Evolutionary conservation across 2,888 invertebrate genomes (phyloP).

Genomic region (Thysanoteuthis rhombus): DNA sequence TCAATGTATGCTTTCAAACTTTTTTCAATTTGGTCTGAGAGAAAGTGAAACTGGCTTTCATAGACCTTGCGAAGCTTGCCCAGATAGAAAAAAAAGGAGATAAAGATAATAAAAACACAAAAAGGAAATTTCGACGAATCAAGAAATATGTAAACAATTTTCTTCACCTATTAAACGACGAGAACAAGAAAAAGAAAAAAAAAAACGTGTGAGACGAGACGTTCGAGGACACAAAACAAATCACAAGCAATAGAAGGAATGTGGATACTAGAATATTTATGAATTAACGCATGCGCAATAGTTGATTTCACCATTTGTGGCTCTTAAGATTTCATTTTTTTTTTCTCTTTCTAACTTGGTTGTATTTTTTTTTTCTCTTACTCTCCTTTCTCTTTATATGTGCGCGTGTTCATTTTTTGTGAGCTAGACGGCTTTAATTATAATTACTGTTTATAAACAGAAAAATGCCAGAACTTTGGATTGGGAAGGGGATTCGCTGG

Average conservation of each 20-base stretch:
- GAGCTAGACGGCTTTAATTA: background rate
- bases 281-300: background rate
- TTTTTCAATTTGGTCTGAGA: too few relatives aligned
- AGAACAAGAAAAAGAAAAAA: background rate
- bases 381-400: background rate
- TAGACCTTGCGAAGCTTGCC: too few relatives aligned
- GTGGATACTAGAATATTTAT: background rate
- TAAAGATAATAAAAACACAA: background rate
- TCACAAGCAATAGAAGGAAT: background rate
- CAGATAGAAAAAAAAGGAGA: background rate
- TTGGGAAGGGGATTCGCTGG: background rate
- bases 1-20: too few relatives aligned
- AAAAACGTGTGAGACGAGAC: background rate
- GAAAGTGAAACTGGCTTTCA: too few relatives aligned
- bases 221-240: background rate
- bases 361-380: background rate
- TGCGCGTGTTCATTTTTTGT: background rate
- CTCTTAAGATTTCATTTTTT: background rate
- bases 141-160: background rate
- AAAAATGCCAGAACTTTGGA: constrained; percentile 12
- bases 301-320: background rate
- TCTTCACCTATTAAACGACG: background rate
- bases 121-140: background rate
- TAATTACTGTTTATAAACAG: constrained; percentile 12
- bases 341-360: background rate